phyloP scores from a whole-genome alignment of 1,140 invertebrate species.

The Drosophila kikkawai region DNA sequence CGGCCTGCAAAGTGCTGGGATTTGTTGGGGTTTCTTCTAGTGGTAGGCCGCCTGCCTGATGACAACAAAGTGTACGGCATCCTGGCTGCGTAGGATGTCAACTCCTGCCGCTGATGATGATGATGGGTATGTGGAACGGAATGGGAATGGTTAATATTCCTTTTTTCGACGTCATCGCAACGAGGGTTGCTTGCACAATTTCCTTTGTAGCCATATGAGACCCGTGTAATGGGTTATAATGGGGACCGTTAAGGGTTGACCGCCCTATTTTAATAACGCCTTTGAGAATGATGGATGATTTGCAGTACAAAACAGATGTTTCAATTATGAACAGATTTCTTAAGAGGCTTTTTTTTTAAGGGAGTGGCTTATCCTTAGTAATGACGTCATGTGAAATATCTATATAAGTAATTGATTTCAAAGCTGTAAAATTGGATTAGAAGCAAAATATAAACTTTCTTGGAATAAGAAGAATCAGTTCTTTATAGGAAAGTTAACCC shows the following conservation, averaged over 20 bases:
- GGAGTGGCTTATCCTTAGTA: neutral
- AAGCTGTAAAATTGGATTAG: too few relatives aligned
- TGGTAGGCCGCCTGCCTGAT: slow-evolving; percentile 43
- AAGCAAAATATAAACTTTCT: neutral
- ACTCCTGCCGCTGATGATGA: slow-evolving; percentile 45
- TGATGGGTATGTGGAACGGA: neutral
- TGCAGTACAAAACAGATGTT: slow-evolving; percentile 45
- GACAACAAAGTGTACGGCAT: slow-evolving; percentile 60
- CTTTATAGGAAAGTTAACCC: too few relatives aligned
- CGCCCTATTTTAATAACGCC: slow-evolving; percentile 37
- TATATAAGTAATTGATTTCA: too few relatives aligned
- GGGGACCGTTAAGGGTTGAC: slow-evolving; percentile 32
- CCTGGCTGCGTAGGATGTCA: slow-evolving; percentile 53
- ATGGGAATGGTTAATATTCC: slow-evolving; percentile 14
- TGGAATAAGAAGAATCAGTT: neutral
- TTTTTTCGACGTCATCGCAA: slow-evolving; percentile 42
- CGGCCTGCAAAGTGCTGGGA: slow-evolving; percentile 22
- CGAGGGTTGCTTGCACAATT: slow-evolving; percentile 65
- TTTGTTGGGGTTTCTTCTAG: slow-evolving; percentile 1
- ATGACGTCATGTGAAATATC: slow-evolving; percentile 3
- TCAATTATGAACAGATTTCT: slow-evolving; percentile 51
- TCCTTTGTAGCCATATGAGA: slow-evolving; percentile 26
- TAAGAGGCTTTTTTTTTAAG: neutral
- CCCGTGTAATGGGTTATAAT: slow-evolving; percentile 49
- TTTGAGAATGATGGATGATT: slow-evolving; percentile 55